These are phyloP conservation scores for Anniella stebbinsi DNA, from an alignment of 2,797 vertebrate species.

Conservation along the genomic window DNA sequence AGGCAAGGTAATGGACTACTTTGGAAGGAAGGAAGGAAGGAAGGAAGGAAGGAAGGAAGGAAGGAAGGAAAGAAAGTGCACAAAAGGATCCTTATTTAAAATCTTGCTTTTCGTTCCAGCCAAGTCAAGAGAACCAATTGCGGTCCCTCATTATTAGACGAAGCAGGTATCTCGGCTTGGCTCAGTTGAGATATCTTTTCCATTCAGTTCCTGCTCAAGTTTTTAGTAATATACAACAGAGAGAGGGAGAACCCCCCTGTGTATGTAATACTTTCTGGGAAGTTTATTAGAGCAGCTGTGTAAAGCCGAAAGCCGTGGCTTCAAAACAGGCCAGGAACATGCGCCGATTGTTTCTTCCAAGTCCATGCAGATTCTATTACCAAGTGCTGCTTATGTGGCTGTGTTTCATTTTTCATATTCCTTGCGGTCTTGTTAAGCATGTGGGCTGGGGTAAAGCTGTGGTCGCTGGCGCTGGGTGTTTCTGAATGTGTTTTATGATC, in stretches of 20 bases:
- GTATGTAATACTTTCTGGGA: conserved; percentile 57
- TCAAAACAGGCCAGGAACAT: conserved; percentile 44
- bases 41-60: background rate
- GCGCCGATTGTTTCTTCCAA: conserved; percentile 43
- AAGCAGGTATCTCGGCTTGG: conserved; percentile 46
- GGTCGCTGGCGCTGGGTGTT: conserved; percentile 35
- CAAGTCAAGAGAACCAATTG: conserved; percentile 11
- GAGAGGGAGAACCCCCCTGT: background rate
- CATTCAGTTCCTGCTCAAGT: conserved; percentile 37
- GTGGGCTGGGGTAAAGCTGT: conserved; percentile 18
- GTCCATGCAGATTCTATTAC: conserved; percentile 53
- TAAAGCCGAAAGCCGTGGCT: conserved; percentile 12
- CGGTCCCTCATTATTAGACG: conserved; percentile 35
- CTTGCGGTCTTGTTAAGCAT: conserved; percentile 43
- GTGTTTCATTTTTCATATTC: conserved; percentile 30
- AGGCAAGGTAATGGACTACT: conserved; percentile 75
- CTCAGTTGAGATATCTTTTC: background rate
- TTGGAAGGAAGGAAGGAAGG: background rate
- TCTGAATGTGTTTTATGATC: conserved; percentile 64
- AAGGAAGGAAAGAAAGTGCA: background rate
- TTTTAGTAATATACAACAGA: conserved; percentile 38
- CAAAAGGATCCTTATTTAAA: background rate
- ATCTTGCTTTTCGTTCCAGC: conserved; percentile 60
- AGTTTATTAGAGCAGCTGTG: conserved; percentile 64
- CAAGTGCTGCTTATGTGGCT: conserved; percentile 45